A percentile compares a stretch with the other conserved stretches of the same genome.
phyloP scores from a whole-genome alignment of 2,888 invertebrate species.

The Hirudinaria manillensis region DNA sequence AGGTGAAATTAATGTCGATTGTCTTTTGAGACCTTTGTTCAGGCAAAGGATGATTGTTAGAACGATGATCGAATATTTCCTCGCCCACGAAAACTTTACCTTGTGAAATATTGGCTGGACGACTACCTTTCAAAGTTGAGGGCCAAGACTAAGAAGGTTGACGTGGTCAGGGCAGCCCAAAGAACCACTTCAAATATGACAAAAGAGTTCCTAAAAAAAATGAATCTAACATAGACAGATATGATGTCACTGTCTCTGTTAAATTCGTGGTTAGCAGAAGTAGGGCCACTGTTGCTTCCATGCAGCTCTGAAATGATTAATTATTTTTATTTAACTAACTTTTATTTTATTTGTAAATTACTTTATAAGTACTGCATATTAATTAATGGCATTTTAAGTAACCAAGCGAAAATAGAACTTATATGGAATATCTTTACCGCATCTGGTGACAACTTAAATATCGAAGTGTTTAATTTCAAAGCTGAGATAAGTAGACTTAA shows the following conservation, averaged over 20 bases:
- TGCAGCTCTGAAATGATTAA: neutral
- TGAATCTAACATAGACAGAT: neutral
- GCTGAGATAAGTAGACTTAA: no score
- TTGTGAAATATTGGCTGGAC: constrained; percentile 35
- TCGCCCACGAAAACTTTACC: constrained; percentile 18
- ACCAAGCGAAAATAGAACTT: no score
- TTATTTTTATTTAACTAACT: neutral
- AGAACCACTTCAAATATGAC: constrained; percentile 33
- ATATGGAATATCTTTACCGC: no score
- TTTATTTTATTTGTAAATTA: no score
- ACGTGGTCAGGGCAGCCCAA: constrained; percentile 33
- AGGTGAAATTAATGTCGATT: constrained; percentile 29
- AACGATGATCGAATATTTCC: constrained; percentile 10
- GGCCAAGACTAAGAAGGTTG: constrained; percentile 35
- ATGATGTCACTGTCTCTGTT: constrained; percentile 20
- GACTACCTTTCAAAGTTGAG: constrained; percentile 37
- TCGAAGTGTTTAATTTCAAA: no score
- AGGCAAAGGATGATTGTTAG: constrained; percentile 27
- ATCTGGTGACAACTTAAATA: no score
- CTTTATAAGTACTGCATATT: no score
- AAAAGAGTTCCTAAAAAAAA: constrained; percentile 30
- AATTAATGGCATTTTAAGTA: no score
- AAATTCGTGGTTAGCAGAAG: constrained; percentile 31
- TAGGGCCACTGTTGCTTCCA: constrained; percentile 35
- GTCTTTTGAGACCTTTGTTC: constrained; percentile 24